Base-by-base conservation (phyloP, 2,797 vertebrate species). In the Phataginus tetradactyla region DNA sequence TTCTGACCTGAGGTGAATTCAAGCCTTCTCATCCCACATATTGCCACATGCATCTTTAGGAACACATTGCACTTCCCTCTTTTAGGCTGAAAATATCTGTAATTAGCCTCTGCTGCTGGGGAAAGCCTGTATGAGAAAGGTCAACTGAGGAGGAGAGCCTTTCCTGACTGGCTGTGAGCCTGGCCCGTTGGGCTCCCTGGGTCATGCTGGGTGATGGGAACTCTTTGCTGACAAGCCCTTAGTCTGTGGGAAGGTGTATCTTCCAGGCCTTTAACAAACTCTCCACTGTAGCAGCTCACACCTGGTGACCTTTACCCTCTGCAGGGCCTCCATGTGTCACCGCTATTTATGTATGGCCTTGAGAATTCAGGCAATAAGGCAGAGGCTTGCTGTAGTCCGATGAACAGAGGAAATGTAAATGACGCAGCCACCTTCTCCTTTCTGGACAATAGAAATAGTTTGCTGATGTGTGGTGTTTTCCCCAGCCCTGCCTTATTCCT, bases 261-360 rank as follows among this genome's bases (percentile, higher is more conserved):
- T 72, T 45, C 83, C 66, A 55, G 77, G 29, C 21, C 69, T 91
- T 79, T 93, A 87, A 97, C 88, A 85, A 97, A 88, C 57, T 77
- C 89, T 57, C 89, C 61, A 64, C n/a, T 29, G 63, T 25, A 81
- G 55, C 68, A 14, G 1, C 27, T 17, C 53, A 71, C 68, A 66
- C 85, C 74, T 72, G 78, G 45, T 32, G n/a, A 84, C 78, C 84
- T 91, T 90, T 80, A 37, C 69, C 71, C 92, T 85, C 49, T 34
- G 49, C 0, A 3, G 23, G 27, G 21, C 7, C 45, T 15, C 57
- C 0, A 0, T 15, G 34, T 8, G 12, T 59, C 85, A 6, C 32
- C 11, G 7, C 45, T 66, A 0, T 89, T 71, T 90, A 86, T 55
- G 79, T 72, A 59, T 12, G 2, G 55, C 51, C 68, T 39, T 27